A percentile compares a stretch with the other conserved stretches of the same genome.
phyloP scores from a whole-genome alignment of 2,888 invertebrate species.

The Drosophila mettleri region DNA sequence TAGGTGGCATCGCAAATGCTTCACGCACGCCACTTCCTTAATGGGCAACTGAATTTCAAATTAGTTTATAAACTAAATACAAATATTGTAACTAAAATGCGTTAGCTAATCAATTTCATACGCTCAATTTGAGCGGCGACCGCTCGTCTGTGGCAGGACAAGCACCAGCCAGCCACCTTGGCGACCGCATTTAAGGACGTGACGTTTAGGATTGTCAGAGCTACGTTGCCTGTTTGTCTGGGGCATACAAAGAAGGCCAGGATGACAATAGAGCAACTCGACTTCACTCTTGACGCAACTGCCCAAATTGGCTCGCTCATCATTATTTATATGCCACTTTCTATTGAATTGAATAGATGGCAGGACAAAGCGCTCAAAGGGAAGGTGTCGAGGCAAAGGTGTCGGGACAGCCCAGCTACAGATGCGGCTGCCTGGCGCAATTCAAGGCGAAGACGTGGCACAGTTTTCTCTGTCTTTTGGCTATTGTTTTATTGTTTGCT shows the following conservation, averaged over 20 bases:
- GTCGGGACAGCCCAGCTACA: conserved; percentile 61
- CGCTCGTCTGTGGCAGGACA: conserved; percentile 56
- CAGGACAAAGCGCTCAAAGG: conserved; percentile 44
- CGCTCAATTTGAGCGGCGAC: conserved; percentile 79
- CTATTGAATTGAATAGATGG: conserved; percentile 60
- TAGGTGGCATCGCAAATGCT: conserved; percentile 55
- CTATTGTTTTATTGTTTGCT: conserved; percentile 62
- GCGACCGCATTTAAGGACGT: conserved; percentile 72
- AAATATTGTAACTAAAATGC: conserved; percentile 73
- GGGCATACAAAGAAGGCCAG: conserved; percentile 44
- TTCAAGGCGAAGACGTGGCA: conserved; percentile 68
- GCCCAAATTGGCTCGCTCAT: conserved; percentile 74
- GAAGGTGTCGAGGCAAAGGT: conserved; percentile 75
- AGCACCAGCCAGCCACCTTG: conserved; percentile 55
- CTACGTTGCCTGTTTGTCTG: conserved; percentile 53
- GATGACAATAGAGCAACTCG: conserved; percentile 53
- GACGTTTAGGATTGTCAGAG: conserved; percentile 26
- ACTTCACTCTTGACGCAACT: conserved; percentile 72
- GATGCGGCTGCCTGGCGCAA: conserved; percentile 54
- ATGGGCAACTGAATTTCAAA: conserved; percentile 53
- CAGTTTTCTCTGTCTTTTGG: conserved; percentile 58
- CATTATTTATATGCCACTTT: conserved; percentile 77
- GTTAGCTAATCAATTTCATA: conserved; percentile 75
- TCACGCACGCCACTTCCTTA: conserved; percentile 55
- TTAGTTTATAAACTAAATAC: conserved; percentile 75